phyloP scores from a whole-genome alignment of 2,113 vertebrate genomes.

The Leptobrachium ailaonicum region DNA sequence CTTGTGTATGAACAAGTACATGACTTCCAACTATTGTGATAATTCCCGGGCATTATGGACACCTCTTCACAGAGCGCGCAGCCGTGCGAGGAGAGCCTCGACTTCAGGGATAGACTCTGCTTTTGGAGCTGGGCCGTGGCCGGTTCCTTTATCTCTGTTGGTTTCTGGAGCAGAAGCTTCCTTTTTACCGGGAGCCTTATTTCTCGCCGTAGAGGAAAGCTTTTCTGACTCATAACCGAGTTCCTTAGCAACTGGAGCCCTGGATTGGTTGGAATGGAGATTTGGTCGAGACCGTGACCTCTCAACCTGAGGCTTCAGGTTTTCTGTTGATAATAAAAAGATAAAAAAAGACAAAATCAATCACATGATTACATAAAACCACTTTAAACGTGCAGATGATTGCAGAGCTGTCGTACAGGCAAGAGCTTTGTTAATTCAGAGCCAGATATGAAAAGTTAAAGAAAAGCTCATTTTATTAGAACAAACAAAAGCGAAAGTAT shows the following conservation, averaged over 20 bases:
- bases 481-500: neutral
- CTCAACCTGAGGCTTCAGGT: conserved; percentile 83
- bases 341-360: conserved; percentile 48
- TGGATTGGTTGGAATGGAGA: conserved; percentile 71
- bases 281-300: conserved; percentile 79
- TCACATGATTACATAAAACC: neutral
- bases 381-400: neutral
- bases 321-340: conserved; percentile 75
- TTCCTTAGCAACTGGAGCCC: conserved; percentile 77
- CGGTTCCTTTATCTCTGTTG: conserved; percentile 68
- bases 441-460: conserved; percentile 6
- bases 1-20: neutral
- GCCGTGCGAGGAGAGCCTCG: conserved; percentile 88
- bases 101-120: conserved; percentile 80
- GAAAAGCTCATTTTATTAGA: conserved; percentile 10
- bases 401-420: neutral
- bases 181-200: conserved; percentile 63
- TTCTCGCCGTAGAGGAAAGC: conserved; percentile 64
- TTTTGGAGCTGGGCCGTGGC: conserved; percentile 62
- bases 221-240: conserved; percentile 75
- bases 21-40: neutral
- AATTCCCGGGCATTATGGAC: neutral
- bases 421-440: conserved; percentile 13
- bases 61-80: conserved; percentile 83
- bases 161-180: conserved; percentile 61